phyloP scores from a whole-genome alignment of 2,797 vertebrate genomes.

The Emydoidea blandingii region DNA sequence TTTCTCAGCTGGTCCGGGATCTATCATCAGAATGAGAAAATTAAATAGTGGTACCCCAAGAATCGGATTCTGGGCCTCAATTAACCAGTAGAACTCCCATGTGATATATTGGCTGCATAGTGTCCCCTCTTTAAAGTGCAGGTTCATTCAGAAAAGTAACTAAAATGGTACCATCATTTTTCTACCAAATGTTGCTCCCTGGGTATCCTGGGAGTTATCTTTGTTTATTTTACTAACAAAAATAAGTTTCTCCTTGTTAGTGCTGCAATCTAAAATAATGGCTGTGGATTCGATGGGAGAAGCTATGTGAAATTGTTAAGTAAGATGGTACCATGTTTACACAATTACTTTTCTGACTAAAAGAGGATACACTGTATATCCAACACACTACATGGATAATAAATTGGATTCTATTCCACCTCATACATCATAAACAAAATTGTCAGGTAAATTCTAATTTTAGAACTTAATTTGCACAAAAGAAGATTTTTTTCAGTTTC shows the following conservation, averaged over 20 bases:
- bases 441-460: neutral
- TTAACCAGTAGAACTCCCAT: neutral
- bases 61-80: neutral
- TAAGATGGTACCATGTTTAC: neutral
- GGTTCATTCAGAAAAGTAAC: neutral
- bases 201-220: neutral
- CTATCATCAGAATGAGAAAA: neutral
- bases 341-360: neutral
- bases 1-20: neutral
- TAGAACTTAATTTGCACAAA: neutral
- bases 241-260: neutral
- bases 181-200: neutral
- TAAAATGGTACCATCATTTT: neutral
- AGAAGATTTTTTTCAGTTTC: slow-evolving; percentile 16
- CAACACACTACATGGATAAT: neutral
- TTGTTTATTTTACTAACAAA: neutral
- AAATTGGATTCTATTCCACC: neutral
- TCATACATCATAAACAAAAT: neutral
- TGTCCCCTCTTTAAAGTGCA: neutral
- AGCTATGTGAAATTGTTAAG: neutral
- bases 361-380: neutral
- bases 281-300: neutral
- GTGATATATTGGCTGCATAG: rapidly evolving
- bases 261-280: neutral
- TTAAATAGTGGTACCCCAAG: neutral